Conservation (phyloP, 23 tunicate species). For the Styela clava region DNA sequence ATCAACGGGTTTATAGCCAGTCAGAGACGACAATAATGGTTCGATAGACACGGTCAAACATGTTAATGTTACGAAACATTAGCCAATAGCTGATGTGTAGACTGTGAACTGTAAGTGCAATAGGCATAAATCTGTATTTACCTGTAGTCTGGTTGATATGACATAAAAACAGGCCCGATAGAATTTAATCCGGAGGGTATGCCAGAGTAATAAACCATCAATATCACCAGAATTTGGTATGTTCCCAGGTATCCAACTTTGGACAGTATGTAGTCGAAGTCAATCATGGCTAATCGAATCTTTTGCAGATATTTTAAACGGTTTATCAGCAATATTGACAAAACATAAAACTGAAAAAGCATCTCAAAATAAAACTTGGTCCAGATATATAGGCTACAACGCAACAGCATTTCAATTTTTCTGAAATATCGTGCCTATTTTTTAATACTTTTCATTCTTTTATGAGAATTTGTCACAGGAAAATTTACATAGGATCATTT, state of each 20-base stretch:
- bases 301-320: no score
- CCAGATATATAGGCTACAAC: background rate
- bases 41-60: no score
- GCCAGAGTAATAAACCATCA: conserved; percentile 64
- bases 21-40: no score
- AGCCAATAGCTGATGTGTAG: no score
- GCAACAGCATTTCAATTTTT: background rate
- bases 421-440: background rate
- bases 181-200: conserved; percentile 65
- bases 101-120: no score
- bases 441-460: background rate
- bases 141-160: conserved; percentile 64
- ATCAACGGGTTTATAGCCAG: no score
- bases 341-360: background rate
- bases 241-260: conserved; percentile 63
- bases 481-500: no score
- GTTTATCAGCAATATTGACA: background rate
- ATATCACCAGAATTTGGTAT: conserved; percentile 47
- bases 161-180: conserved; percentile 65
- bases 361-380: no score
- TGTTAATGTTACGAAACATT: no score
- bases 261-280: conserved; percentile 49
- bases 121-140: no score
- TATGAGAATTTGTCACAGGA: background rate
- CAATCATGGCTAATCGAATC: conserved; percentile 39